Percentiles rank a stretch among this genome's conserved stretches.
phyloP scores from a whole-genome alignment of 2,113 vertebrate species.

The Actinemys pallida region DNA sequence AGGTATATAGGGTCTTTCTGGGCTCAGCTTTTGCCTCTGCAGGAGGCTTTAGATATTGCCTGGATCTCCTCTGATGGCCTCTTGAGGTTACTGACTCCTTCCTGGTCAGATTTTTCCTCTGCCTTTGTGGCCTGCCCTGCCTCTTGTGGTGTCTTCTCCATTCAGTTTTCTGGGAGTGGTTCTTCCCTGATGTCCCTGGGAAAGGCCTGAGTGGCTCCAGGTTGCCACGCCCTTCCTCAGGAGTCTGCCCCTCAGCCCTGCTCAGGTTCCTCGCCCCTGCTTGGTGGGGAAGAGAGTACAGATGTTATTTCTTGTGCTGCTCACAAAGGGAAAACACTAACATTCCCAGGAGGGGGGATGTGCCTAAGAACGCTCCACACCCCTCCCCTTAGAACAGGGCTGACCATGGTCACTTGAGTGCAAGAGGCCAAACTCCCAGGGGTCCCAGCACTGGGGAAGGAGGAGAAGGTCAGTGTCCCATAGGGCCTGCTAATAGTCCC shows the following conservation, averaged over 20 bases:
- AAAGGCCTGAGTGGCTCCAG: neutral
- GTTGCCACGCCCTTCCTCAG: neutral
- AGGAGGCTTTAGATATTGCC: neutral
- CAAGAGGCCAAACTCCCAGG: neutral
- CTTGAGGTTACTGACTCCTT: neutral
- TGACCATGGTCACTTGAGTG: neutral
- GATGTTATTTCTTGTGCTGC: neutral
- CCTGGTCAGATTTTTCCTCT: neutral
- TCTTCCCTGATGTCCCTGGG: neutral
- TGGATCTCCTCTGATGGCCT: neutral
- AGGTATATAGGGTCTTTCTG: neutral
- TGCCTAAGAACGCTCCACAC: neutral
- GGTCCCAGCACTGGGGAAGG: neutral
- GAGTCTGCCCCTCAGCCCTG: neutral
- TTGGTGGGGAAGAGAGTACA: neutral
- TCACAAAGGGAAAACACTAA: neutral
- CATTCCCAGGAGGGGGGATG: neutral
- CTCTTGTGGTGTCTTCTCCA: neutral
- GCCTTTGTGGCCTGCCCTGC: neutral
- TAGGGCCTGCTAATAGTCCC: neutral
- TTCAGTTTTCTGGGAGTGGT: neutral
- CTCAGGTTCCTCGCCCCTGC: neutral
- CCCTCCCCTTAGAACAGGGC: neutral
- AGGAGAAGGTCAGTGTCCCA: neutral
- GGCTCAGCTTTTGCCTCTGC: neutral